A percentile compares a stretch with the other conserved stretches of the same genome.
phyloP scores from a whole-genome alignment of 2,797 vertebrate genomes.

The Manis crassicaudata region DNA sequence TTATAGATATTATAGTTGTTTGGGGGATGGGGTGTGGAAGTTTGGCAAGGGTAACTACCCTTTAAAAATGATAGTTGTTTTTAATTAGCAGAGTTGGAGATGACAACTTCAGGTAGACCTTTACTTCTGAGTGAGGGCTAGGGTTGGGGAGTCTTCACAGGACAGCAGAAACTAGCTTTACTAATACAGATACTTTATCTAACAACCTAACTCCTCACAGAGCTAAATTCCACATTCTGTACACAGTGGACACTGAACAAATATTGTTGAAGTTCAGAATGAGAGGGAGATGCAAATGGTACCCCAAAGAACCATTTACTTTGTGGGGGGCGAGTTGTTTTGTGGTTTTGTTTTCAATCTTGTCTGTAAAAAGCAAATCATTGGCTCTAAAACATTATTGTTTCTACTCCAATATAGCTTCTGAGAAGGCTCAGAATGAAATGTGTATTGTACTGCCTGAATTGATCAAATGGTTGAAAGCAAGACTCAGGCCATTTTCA shows the following conservation, averaged over 20 bases:
- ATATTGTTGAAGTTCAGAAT: neutral
- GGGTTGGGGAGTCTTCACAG: neutral
- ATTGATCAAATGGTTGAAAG: neutral
- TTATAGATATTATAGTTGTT: neutral
- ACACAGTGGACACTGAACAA: neutral
- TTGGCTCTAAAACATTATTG: neutral
- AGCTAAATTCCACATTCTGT: neutral
- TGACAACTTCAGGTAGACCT: neutral
- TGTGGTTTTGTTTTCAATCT: neutral
- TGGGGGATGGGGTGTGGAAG: neutral
- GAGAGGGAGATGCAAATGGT: neutral
- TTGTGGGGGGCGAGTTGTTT: rapidly evolving
- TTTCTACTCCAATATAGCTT: neutral
- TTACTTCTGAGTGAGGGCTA: neutral
- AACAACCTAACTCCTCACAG: neutral
- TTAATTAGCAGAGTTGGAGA: neutral
- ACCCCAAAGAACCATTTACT: neutral
- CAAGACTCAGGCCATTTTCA: neutral
- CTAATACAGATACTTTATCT: neutral
- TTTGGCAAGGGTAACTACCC: neutral
- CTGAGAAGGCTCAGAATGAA: neutral
- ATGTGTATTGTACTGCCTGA: neutral
- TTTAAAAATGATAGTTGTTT: neutral
- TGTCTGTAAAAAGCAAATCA: neutral
- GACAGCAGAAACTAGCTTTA: neutral